Percentiles rank a stretch among this genome's conserved stretches.
phyloP scores from a whole-genome alignment of 2,797 vertebrate species.

The Hephaestus fuliginosus region DNA sequence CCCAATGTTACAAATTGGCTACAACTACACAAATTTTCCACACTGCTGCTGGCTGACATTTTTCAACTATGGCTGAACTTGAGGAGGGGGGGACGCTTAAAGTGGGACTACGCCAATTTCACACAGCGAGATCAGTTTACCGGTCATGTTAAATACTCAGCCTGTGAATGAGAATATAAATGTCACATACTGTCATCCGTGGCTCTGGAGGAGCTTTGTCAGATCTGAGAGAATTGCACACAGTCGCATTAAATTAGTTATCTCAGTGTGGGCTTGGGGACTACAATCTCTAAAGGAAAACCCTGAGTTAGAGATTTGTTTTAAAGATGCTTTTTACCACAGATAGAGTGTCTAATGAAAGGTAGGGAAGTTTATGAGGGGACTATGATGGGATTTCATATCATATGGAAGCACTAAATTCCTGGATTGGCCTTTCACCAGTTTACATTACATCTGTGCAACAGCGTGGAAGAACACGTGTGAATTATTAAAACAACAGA shows the following conservation, averaged over 20 bases:
- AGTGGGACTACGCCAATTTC: background rate
- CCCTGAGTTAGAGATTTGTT: background rate
- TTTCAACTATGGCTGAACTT: background rate
- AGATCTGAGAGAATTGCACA: no score
- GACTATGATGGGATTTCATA: no score
- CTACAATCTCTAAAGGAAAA: background rate
- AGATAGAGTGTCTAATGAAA: background rate
- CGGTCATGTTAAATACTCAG: background rate
- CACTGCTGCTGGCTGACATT: background rate
- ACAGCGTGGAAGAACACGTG: constrained; percentile 1
- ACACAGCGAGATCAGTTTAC: background rate
- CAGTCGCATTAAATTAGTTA: background rate
- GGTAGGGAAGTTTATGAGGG: background rate
- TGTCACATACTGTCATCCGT: background rate
- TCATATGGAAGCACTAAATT: no score
- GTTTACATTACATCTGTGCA: constrained; percentile 29
- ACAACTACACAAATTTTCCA: background rate
- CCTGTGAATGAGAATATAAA: no score
- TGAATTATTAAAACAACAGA: constrained; percentile 27
- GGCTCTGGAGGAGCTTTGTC: background rate
- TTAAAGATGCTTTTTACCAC: background rate
- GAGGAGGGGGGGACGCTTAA: no score
- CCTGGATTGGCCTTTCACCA: background rate
- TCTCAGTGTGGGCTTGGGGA: no score
- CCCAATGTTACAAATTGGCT: background rate